A percentile compares a stretch with the other conserved stretches of the same genome.
phyloP scores from a whole-genome alignment of 2,113 vertebrate species.

The Crotalus horridus region DNA sequence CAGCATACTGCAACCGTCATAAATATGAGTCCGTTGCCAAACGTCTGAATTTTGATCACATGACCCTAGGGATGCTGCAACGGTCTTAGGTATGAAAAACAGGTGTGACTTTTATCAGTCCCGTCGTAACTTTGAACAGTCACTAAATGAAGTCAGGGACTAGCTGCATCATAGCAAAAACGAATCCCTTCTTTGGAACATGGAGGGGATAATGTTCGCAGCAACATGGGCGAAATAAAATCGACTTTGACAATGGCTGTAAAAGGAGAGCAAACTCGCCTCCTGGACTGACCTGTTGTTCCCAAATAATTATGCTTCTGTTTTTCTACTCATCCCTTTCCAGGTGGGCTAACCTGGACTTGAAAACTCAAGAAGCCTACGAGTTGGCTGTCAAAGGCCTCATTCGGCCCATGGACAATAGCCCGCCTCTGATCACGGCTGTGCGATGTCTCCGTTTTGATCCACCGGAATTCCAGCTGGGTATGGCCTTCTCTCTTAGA shows the following conservation, averaged over 20 bases:
- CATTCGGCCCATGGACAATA: slow-evolving; percentile 83
- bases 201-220: background rate
- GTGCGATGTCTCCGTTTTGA: slow-evolving; percentile 79
- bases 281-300: background rate
- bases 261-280: background rate
- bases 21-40: no score
- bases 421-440: slow-evolving; percentile 80
- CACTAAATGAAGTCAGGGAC: no score
- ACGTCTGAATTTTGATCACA: no score
- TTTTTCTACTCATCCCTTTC: background rate
- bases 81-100: no score
- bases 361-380: slow-evolving; percentile 89
- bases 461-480: slow-evolving; percentile 86
- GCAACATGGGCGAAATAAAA: no score
- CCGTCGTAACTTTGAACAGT: no score
- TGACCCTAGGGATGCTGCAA: no score
- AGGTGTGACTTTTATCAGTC: no score
- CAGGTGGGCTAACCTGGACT: slow-evolving; percentile 85
- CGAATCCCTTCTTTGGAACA: no score
- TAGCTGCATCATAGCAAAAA: no score
- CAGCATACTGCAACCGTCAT: no score
- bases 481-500: slow-evolving; percentile 60
- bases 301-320: background rate
- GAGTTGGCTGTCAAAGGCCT: slow-evolving; percentile 85
- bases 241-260: background rate